These are phyloP conservation scores for Scolopax bukidnonensis DNA, from an alignment of 2,797 vertebrate species.

Conservation along the genomic window DNA sequence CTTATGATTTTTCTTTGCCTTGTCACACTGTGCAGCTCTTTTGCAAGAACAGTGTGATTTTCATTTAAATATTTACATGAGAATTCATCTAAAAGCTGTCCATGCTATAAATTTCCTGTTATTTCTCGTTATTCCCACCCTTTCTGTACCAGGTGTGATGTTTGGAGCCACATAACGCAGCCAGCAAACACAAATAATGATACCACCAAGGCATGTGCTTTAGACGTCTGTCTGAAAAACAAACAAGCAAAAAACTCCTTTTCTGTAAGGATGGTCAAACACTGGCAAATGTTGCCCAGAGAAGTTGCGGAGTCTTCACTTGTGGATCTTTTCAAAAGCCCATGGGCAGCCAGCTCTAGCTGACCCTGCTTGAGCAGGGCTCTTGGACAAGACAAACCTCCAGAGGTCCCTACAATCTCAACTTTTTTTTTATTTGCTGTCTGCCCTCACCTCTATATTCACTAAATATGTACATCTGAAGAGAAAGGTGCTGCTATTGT, in stretches of 20 bases:
- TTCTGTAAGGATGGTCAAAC: not conserved
- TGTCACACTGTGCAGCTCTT: not conserved
- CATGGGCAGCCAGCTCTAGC: not conserved
- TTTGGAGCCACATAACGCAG: not conserved
- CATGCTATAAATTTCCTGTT: not conserved
- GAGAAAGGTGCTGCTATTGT: not conserved
- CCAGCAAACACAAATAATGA: not conserved
- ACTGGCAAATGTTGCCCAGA: not conserved
- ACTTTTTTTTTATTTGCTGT: not conserved
- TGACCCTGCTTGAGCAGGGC: not conserved
- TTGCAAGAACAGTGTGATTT: not conserved
- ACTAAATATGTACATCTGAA: not conserved
- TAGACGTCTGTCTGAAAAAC: not conserved
- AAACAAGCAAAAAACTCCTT: not conserved
- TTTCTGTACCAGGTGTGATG: not conserved
- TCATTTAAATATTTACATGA: not conserved
- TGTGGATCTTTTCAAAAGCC: not conserved
- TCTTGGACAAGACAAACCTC: not conserved
- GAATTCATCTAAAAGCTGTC: not conserved
- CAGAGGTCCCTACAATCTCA: not conserved
- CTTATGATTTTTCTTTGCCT: not conserved
- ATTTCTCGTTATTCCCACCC: not conserved
- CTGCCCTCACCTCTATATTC: constrained; percentile 46
- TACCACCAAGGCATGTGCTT: not conserved
- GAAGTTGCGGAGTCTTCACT: not conserved